phyloP scores from a whole-genome alignment of 2,797 vertebrate genomes.

The Hybognathus amarus region DNA sequence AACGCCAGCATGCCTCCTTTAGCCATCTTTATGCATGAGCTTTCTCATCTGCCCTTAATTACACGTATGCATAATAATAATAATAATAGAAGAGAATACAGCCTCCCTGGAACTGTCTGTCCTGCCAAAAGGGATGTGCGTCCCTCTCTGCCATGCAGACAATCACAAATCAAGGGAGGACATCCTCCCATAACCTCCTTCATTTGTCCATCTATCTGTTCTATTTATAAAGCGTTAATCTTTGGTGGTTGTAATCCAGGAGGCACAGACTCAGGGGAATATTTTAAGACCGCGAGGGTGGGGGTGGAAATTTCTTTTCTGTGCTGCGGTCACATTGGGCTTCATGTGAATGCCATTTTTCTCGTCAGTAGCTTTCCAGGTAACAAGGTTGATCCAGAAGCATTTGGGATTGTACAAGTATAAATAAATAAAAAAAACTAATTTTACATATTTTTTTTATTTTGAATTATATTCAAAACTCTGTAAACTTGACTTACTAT shows the following conservation, averaged over 20 bases:
- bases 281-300: constrained; percentile 29
- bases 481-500: not conserved
- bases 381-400: not conserved
- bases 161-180: constrained; percentile 17
- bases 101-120: not conserved
- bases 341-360: constrained; percentile 24
- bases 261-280: constrained; percentile 15
- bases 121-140: not conserved
- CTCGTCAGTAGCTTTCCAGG: constrained; percentile 4
- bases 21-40: constrained; percentile 22
- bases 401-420: not conserved
- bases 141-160: constrained; percentile 3
- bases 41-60: constrained; percentile 23
- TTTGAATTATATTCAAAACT: not conserved
- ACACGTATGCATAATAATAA: not conserved
- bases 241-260: constrained; percentile 44
- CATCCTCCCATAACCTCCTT: constrained; percentile 17
- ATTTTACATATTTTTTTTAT: too few relatives aligned
- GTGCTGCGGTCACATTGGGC: constrained; percentile 28
- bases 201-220: constrained; percentile 31
- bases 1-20: not conserved
- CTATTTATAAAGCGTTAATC: constrained; percentile 39
- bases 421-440: not conserved
- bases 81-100: not conserved
- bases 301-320: constrained; percentile 21